Evolutionary conservation across 2,113 vertebrate species (phyloP), one percentile per base, ranked within the genome.

Genomic region (Poeciliopsis occidentalis): DNA sequence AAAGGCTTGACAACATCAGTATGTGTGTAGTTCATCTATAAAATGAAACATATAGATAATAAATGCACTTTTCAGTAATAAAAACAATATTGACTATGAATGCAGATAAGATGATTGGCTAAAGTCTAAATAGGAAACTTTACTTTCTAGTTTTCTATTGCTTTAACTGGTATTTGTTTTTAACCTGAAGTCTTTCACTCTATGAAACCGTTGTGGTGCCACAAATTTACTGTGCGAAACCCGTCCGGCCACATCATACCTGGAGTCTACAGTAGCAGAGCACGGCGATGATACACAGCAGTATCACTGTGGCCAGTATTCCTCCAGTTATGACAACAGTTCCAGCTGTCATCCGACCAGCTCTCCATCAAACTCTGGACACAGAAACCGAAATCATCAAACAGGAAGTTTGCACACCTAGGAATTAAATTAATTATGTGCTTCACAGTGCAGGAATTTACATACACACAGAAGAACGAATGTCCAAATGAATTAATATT

Each of bases 291-390:
- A 99, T 99, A 94, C 96, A 98, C 92, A 99, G 95, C 75, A 99
- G 96, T 94, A 99, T 99, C 93, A 98, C 96, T 8, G 98, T 97
- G 8, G 98, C 98, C 93, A 99, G 97, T 94, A 99, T 99, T 96
- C 98, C 98, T 91, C 98, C 98, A 34, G 98, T 99, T 95, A 99
- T 99, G 92, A 99, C 98, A 93, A 99, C 98, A 90, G 98, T 99
- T 97, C 98, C 98, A 88, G 98, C 98, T 96, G 97, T 98, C 98
- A 99, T 99, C 95, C 98, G 97, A 96, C 95, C 98, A 90, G 88
- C 90, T 96, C 97, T 96, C 98, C 97, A 99, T 99, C 95, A 96
- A 99, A 96, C 96, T 96, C 96, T 97, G 82, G 51, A 83, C 57
- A 78, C 71, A 80, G 62, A 27, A 34, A 62, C n/a, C 67, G 31